Base-by-base conservation (phyloP, 2,797 vertebrate genomes). In the Oceanodroma leucorhoa region DNA sequence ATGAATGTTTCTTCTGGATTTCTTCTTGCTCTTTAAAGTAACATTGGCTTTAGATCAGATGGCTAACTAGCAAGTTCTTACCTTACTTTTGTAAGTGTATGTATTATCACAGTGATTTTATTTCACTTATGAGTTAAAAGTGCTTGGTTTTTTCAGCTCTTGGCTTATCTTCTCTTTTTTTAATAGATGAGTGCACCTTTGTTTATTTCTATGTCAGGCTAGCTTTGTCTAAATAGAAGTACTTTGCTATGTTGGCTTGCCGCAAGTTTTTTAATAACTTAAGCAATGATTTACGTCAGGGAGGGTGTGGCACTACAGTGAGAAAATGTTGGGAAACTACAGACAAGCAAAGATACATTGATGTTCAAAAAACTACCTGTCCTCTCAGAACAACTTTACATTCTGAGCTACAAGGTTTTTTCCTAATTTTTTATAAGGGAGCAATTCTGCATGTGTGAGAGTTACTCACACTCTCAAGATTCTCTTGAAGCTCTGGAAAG, bases 361-460 rank as follows among this genome's bases (percentile, higher is more conserved):
- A 32, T 41, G 8, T 61, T 87, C 22, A 60, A 41, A 87, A 84
- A 70, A 34, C 5, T 29, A 30, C 22, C 10, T 48, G 3, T 77
- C 20, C 27, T 46, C 27, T 87, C 22, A 80, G 41, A 81, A 75
- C 7, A 60, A 40, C 9, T 87, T 83, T 60, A 14, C 65, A 19
- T 93, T 93, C 40, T 79, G 62, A 88, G 29, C 11, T 51, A 27
- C 11, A 3, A 9, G 0, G 0, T 2, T 23, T 75, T 76, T 54
- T 78, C 23, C 3, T 41, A 5, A 4, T 72, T n/a, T 76, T 76
- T 69, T 21, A 3, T 29, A n/a, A 50, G 3, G 41, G 29, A 62
- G 20, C 3, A 1, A 29, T 61, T 75, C 53, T 65, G 3, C 5
- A 11, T 65, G 6, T 32, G 19, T 1, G 0, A 11, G 40, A 64